Evolutionary conservation across 1,140 invertebrate species (phyloP).

Genomic region (Lepidurus arcticus): DNA sequence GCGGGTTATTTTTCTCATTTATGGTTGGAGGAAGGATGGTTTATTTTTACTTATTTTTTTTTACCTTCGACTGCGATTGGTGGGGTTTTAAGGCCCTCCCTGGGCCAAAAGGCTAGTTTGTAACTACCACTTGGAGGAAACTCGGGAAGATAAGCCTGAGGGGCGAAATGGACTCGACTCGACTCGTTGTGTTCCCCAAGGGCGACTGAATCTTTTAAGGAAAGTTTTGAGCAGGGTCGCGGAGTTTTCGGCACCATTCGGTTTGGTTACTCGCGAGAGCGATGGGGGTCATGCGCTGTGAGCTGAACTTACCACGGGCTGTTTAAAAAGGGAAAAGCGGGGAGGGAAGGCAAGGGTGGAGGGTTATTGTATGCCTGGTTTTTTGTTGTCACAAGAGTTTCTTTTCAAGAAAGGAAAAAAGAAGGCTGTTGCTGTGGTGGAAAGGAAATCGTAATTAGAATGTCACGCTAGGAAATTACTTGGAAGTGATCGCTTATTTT

Average conservation of each 20-base stretch:
- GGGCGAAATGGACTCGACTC: not conserved
- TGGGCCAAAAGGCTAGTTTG: not conserved
- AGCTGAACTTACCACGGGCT: not conserved
- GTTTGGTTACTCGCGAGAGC: not conserved
- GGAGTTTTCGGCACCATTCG: not conserved
- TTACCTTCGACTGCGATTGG: not conserved
- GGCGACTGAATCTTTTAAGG: not conserved
- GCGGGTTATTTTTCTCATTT: too few species aligned
- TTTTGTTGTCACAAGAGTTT: not conserved
- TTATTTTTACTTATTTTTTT: not conserved
- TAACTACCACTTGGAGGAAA: not conserved
- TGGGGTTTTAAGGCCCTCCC: not conserved
- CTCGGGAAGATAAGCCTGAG: not conserved
- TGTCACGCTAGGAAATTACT: conserved; percentile 33
- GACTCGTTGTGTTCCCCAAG: not conserved
- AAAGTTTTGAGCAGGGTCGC: not conserved
- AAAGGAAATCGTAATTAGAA: not conserved
- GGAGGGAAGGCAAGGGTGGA: not conserved
- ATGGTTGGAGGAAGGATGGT: not conserved
- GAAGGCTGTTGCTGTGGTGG: not conserved
- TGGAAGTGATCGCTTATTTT: conserved; percentile 34
- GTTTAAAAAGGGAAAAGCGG: not conserved
- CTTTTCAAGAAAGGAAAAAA: not conserved
- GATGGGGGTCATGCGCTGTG: not conserved
- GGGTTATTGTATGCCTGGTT: not conserved